Conservation (phyloP, 2,797 vertebrate species). For the Pterois miles region DNA sequence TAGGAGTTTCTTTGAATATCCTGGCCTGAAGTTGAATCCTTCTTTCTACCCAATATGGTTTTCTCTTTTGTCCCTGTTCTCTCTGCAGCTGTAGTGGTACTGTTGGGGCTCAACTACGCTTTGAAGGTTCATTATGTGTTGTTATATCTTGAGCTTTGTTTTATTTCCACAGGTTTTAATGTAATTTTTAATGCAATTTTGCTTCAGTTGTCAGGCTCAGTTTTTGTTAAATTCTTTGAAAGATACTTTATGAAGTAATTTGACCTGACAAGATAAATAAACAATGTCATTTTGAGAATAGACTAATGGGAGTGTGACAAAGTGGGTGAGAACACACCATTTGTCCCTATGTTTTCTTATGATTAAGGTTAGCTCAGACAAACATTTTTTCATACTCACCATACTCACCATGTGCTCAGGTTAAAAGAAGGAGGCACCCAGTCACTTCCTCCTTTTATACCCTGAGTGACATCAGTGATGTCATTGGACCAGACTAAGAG, state of each 20-base stretch:
- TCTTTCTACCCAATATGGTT: slow-evolving; percentile 36
- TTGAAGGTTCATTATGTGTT: slow-evolving; percentile 16
- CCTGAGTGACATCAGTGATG: no score
- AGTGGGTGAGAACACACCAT: no score
- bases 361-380: no score
- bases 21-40: background rate
- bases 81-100: background rate
- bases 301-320: no score
- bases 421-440: no score
- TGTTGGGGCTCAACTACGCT: slow-evolving; percentile 11
- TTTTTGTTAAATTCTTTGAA: background rate
- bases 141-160: slow-evolving; percentile 1
- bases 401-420: no score
- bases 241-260: background rate
- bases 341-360: no score
- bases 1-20: slow-evolving; percentile 11
- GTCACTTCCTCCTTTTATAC: no score
- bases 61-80: slow-evolving; percentile 15
- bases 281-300: background rate
- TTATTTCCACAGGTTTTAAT: background rate
- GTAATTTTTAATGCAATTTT: background rate
- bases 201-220: background rate
- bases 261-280: background rate
- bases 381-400: no score
- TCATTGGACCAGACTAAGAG: no score